Base-by-base conservation (phyloP, 2,797 vertebrate genomes). In the Graptemys geographica region DNA sequence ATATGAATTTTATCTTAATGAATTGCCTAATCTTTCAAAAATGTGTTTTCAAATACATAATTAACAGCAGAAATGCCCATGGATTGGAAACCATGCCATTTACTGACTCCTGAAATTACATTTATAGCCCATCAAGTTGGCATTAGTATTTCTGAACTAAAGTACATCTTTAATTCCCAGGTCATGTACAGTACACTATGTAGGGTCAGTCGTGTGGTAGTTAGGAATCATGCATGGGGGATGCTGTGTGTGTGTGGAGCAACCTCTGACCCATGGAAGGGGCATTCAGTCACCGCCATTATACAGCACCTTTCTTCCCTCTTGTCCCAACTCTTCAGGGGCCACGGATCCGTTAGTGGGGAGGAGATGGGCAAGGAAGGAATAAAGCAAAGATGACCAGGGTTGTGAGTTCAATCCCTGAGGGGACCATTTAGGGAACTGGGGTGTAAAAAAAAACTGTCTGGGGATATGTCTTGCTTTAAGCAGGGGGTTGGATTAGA, bases 21-120 rank as follows among this genome's bases (percentile, higher is more conserved):
- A 90, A 74, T 80, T 92, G 33, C 15, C 37, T 93, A 80, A 88
- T 87, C 25, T 90, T 93, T 69, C 23, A 76, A 86, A 16, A 90
- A 92, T 92, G 84, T 10, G 33, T 2, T 1, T 9, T 92, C 96
- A 84, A 86, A 83, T 76, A 28, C 37, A 25, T 47, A 90, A 82
- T 91, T 95, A 96, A 84, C 87, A 92, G 33, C 16, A 85, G 52
- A 65, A 95, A 83, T 65, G 5, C 15, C 59, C 78, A 11, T 80
- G 18, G n/a, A 81, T 90, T 92, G 74, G 80, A 95, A 96, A 89
- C 31, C 94, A 95, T 94, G 21, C 12, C 47, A 84, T 69, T 88
- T 79, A 89, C 6, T 59, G 65, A 86, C 53, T 62, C 91, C 13
- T 94, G 62, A 91, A 87, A 95, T 90, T 91, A 53, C 13, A 91